These are phyloP conservation scores for Crioceris asparagi DNA, from an alignment of 2,888 invertebrate genomes.

Conservation along the genomic window DNA sequence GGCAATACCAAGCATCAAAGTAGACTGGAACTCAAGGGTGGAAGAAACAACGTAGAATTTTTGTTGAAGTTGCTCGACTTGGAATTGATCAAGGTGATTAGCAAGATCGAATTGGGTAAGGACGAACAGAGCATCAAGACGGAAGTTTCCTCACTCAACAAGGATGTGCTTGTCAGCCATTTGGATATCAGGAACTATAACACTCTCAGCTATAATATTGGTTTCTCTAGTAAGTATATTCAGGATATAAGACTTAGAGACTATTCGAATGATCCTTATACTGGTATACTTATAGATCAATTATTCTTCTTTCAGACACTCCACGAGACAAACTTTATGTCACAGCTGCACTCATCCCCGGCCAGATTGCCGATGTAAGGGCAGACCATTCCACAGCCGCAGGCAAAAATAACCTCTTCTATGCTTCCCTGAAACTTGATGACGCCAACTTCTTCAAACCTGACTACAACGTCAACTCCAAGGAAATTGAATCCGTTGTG, in stretches of 20 bases:
- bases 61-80: slow-evolving; percentile 38
- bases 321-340: slow-evolving; percentile 44
- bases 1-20: slow-evolving; percentile 26
- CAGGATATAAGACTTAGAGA: not conserved
- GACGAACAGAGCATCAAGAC: slow-evolving; percentile 44
- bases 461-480: slow-evolving; percentile 48
- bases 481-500: slow-evolving; percentile 46
- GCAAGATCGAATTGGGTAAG: slow-evolving; percentile 40
- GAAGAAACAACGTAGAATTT: slow-evolving; percentile 23
- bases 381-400: slow-evolving; percentile 45
- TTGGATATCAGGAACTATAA: slow-evolving; percentile 47
- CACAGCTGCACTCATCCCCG: slow-evolving; percentile 47
- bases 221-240: slow-evolving; percentile 41
- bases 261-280: not conserved
- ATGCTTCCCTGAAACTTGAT: slow-evolving; percentile 48
- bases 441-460: slow-evolving; percentile 54
- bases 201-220: slow-evolving; percentile 44
- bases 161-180: slow-evolving; percentile 40
- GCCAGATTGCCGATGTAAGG: slow-evolving; percentile 50
- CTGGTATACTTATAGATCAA: too few species aligned
- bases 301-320: slow-evolving; percentile 27
- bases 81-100: slow-evolving; percentile 43
- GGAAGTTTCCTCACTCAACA: slow-evolving; percentile 42
- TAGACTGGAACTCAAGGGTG: slow-evolving; percentile 16
- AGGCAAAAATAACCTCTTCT: slow-evolving; percentile 47